Base-by-base conservation (phyloP, 2,113 vertebrate genomes). In the Tursiops truncatus region DNA sequence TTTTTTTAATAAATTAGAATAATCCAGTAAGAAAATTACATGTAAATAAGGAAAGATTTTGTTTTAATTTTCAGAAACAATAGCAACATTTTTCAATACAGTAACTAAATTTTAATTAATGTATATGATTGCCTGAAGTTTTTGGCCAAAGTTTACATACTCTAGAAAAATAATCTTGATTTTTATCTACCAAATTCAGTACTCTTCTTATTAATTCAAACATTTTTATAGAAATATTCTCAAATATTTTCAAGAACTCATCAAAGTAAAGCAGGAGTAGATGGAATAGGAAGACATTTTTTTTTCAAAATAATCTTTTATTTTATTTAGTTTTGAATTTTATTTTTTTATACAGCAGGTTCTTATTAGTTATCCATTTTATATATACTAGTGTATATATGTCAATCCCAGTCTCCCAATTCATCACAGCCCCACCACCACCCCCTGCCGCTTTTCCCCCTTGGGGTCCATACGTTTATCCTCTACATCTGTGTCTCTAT, bases 111-210 rank as follows among this genome's bases (percentile, higher is more conserved):
- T 82, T 91, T n/a, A 53, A 73, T 86, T 90, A 74, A 84, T 90
- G 17, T 28, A 26, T 71, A 70, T 84, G 13, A 47, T 84, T 74
- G 5, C 8, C 23, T 79, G 79, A 79, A 28, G 50, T 87, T 93
- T 92, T 67, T n/a, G 56, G 25, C 36, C 63, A 84, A 84, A 53
- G 50, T 85, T 76, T 41, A 63, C 12, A 65, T 63, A 47, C 73
- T 21, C 36, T 21, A 91, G 14, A 74, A 83, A 12, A 96, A 89
- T 67, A 44, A 25, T 36, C 50, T 90, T 58, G 38, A 77, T 36
- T 85, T 92, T 89, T 77, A n/a, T 92, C 70, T 96, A 91, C 82
- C 23, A 95, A 95, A 89, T 77, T 65, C 21, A 81, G 12, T 71
- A 63, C 7, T 70, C 26, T 58, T 47, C 8, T 41, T 91, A 92